Evolutionary conservation across 2,113 vertebrate species (phyloP).

Genomic region (Psittacara wagleri): DNA sequence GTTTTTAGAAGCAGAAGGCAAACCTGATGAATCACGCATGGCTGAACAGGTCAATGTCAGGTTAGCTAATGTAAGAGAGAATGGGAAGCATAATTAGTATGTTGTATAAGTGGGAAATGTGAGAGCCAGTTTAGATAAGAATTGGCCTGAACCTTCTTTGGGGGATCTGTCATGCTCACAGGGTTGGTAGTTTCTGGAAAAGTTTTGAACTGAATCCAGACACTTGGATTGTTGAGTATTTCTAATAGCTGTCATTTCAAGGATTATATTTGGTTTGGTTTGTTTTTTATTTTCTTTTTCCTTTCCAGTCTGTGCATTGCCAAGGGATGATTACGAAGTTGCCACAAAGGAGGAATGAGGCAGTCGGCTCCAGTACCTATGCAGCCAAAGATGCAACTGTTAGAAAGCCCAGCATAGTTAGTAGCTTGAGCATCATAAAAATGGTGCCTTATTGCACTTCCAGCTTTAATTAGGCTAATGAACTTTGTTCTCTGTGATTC

Average conservation of each 20-base stretch:
- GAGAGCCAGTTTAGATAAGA: background rate
- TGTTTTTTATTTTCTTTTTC: background rate
- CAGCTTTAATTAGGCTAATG: background rate
- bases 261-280: background rate
- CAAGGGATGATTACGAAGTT: background rate
- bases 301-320: background rate
- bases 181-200: background rate
- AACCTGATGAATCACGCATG: background rate
- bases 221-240: background rate
- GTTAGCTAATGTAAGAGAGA: background rate
- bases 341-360: background rate
- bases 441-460: background rate
- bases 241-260: background rate
- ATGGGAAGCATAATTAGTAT: background rate
- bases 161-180: background rate
- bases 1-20: background rate
- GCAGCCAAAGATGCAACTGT: background rate
- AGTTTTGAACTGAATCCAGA: background rate
- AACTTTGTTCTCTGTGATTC: background rate
- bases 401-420: background rate
- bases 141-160: background rate
- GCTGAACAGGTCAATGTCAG: background rate
- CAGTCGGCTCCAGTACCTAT: background rate
- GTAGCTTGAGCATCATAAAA: background rate
- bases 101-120: background rate